Percentiles rank a stretch among this genome's conserved stretches.
Evolutionary conservation across 2,797 vertebrate species (phyloP).

Genomic region (Crenichthys baileyi): DNA sequence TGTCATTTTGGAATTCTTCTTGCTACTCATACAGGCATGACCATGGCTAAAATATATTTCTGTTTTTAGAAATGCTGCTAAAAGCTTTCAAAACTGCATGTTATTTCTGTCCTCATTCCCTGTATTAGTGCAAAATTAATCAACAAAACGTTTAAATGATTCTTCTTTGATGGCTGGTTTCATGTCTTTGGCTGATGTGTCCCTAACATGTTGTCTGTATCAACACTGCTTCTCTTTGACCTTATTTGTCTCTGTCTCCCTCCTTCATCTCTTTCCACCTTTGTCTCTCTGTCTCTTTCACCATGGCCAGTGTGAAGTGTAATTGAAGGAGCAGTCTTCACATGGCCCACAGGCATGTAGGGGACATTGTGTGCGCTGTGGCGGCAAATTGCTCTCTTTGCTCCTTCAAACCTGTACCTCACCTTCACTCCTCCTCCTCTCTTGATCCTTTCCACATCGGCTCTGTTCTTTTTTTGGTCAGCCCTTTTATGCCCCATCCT

Average conservation of each 20-base stretch:
- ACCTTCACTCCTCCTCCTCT: conserved; percentile 64
- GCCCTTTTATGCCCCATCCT: conserved; percentile 1
- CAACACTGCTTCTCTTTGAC: conserved; percentile 23
- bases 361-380: conserved; percentile 82
- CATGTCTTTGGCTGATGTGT: neutral
- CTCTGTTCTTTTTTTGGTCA: conserved; percentile 70
- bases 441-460: conserved; percentile 63
- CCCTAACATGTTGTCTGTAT: conserved; percentile 10
- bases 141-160: neutral
- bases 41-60: neutral
- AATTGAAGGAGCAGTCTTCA: conserved; percentile 81
- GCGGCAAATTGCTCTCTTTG: conserved; percentile 81
- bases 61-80: neutral
- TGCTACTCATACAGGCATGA: neutral
- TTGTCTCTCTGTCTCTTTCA: conserved; percentile 57
- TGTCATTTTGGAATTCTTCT: too few relatives aligned
- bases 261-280: conserved; percentile 30
- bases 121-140: neutral
- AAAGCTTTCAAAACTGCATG: neutral
- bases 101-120: neutral
- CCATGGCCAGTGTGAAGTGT: conserved; percentile 76
- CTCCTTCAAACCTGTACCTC: conserved; percentile 69
- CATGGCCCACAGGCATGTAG: conserved; percentile 78
- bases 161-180: neutral
- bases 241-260: conserved; percentile 36